A percentile compares a stretch with the other conserved stretches of the same genome.
Evolutionary conservation across 2,113 vertebrate species (phyloP).

Genomic region (Ammodytes marinus): DNA sequence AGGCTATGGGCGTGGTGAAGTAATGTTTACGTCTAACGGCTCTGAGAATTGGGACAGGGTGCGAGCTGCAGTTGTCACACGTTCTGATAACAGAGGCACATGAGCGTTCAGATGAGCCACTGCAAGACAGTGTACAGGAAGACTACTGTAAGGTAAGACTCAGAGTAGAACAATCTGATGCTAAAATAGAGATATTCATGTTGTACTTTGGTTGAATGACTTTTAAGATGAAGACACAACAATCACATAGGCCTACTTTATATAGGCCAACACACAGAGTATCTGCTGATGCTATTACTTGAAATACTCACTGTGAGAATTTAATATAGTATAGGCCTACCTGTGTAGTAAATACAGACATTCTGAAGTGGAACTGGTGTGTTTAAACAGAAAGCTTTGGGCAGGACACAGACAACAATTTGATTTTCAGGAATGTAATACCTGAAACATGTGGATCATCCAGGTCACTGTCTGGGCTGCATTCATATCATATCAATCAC

Average conservation of each 20-base stretch:
- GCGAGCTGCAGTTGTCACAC: constrained; percentile 58
- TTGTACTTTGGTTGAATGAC: not conserved
- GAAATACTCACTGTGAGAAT: not conserved
- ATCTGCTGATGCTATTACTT: not conserved
- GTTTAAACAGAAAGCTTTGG: not conserved
- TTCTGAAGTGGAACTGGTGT: not conserved
- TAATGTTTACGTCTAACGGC: constrained; percentile 73
- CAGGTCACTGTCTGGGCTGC: not conserved
- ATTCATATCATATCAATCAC: not conserved
- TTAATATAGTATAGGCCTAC: not conserved
- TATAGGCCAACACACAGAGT: not conserved
- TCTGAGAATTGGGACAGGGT: constrained; percentile 73
- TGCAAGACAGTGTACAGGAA: constrained; percentile 59
- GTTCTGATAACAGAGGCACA: constrained; percentile 15
- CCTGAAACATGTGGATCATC: not conserved
- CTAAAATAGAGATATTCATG: not conserved
- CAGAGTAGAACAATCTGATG: not conserved
- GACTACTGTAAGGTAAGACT: constrained; percentile 68
- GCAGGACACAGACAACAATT: not conserved
- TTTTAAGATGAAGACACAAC: not conserved
- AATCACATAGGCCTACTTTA: not conserved
- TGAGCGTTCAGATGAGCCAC: constrained; percentile 57
- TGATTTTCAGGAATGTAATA: not conserved
- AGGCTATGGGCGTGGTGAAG: constrained; percentile 52
- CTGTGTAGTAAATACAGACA: not conserved